Evolutionary conservation across 2,797 vertebrate species (phyloP), one percentile per base, ranked within the genome.

Genomic region (Sciaenops ocellatus): DNA sequence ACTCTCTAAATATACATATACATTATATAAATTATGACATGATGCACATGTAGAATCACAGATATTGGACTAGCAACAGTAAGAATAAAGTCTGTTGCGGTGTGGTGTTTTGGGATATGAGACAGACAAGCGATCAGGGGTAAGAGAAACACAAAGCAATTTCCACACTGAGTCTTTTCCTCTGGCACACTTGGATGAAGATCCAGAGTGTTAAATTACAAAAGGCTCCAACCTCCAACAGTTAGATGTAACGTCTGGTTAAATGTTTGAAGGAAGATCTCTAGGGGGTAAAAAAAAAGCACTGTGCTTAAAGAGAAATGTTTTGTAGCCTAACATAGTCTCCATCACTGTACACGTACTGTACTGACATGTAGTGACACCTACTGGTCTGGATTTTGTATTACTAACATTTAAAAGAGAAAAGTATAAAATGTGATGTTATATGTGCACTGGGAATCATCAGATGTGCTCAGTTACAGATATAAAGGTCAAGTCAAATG

Each of bases 401-500:
- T 22, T 11, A 15, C 4, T 20, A 4, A 42, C 48, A 47, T 50
- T 59, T 1, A 28, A 34, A n/a, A n/a, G 48, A 30, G 24, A 47
- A 24, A 51, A 71, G 4, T 0, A 52, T 18, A 57, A 26, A 24
- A 46, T 44, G 46, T 3, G 46, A 67, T 44, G 3, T 61, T 9
- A 28, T 11, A 48, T 20, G 59, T 77, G 20, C 7, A 46, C 10
- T 0, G 6, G 1, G 22, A 26, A 13, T 28, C 0, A 56, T 80
- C 42, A 17, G 12, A 38, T 22, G 3, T 26, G 13, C 47, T 38
- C 20, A 11, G 22, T 46, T 7, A 65, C 47, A 52, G 7, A 69
- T 44, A 30, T 16, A 79, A 73, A 73, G 57, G 64, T 67, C 52
- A 38, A 59, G 17, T 74, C 4, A 68, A 30, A 68, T 8, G 55